A percentile compares a stretch with the other conserved stretches of the same genome.
Conservation (phyloP, 2,888 invertebrate genomes). For the Oscheius sp. region DNA sequence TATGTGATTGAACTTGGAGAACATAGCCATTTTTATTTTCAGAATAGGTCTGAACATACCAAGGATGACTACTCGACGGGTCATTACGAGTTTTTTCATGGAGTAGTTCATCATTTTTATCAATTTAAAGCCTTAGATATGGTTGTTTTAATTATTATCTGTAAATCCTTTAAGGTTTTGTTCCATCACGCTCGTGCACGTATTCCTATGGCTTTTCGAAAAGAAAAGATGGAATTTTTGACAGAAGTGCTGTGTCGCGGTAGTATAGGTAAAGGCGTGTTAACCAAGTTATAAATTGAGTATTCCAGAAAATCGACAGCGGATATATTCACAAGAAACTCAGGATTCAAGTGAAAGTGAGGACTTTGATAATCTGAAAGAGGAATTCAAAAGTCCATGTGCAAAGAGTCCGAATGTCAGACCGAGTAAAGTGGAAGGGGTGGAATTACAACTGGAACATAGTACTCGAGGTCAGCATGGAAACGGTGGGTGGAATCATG, state of each 20-base stretch:
- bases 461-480: conserved; percentile 7
- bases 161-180: background rate
- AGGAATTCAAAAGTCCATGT: background rate
- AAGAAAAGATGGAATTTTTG: conserved; percentile 4
- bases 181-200: background rate
- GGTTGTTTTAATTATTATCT: background rate
- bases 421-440: conserved; percentile 9
- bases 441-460: conserved; percentile 21
- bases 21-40: too few relatives aligned
- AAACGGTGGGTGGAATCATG: conserved; percentile 2
- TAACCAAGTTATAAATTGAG: too few relatives aligned
- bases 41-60: too few relatives aligned
- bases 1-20: too few relatives aligned
- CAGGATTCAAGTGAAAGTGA: conserved; percentile 1
- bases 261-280: background rate
- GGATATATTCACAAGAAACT: background rate
- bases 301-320: background rate
- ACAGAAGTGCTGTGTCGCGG: background rate
- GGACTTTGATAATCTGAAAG: conserved; percentile 14
- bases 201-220: background rate
- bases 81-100: too few relatives aligned
- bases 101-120: too few relatives aligned
- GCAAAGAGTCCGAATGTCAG: conserved; percentile 7
- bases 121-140: background rate
- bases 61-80: too few relatives aligned